phyloP scores from a whole-genome alignment of 2,888 invertebrate genomes.

The Drosophila setosimentum region DNA sequence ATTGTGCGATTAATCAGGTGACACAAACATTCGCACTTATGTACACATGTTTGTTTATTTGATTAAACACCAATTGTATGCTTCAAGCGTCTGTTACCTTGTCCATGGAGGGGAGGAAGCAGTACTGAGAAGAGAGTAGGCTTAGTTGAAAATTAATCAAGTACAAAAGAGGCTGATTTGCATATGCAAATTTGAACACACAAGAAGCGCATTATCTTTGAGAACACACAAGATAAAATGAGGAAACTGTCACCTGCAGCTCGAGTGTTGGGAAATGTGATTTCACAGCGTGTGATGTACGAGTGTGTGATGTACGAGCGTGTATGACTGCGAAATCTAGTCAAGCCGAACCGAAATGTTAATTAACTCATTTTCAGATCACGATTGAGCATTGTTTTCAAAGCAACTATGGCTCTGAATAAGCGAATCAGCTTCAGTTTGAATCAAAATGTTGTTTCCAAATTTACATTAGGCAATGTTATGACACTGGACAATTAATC shows the following conservation, averaged over 20 bases:
- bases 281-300: constrained; percentile 13
- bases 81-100: constrained; percentile 53
- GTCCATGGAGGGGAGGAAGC: constrained; percentile 23
- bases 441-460: neutral
- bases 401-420: neutral
- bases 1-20: constrained; percentile 23
- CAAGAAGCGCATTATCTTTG: constrained; percentile 28
- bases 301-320: neutral
- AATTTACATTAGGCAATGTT: neutral
- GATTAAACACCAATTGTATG: constrained; percentile 71
- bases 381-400: neutral
- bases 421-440: neutral
- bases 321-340: neutral
- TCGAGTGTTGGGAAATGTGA: constrained; percentile 5
- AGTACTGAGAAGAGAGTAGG: constrained; percentile 2
- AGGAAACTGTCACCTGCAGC: constrained; percentile 45
- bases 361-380: neutral
- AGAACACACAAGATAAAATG: constrained; percentile 25
- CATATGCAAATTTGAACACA: constrained; percentile 62
- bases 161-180: constrained; percentile 45
- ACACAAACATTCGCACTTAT: constrained; percentile 22
- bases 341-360: neutral
- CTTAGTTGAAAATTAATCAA: constrained; percentile 66
- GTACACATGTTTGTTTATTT: constrained; percentile 52
- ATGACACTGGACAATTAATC: neutral